phyloP scores from a whole-genome alignment of 2,797 vertebrate genomes.

The Neomorphus geoffroyi region DNA sequence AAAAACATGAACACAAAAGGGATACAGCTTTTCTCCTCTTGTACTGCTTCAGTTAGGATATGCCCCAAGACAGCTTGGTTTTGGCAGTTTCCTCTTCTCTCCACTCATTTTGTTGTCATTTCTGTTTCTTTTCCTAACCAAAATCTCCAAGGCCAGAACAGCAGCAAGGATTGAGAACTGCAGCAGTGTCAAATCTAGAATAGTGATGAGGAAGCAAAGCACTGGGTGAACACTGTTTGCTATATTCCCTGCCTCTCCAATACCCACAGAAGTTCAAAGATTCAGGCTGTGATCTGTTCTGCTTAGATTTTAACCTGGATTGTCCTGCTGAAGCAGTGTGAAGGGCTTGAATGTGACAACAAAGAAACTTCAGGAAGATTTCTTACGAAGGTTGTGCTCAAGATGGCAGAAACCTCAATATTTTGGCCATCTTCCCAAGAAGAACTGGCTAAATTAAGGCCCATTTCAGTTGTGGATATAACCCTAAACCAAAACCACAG shows the following conservation, averaged over 20 bases:
- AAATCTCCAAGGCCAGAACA: neutral
- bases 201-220: neutral
- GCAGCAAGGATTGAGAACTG: neutral
- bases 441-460: constrained; percentile 64
- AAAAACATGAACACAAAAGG: neutral
- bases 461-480: constrained; percentile 58
- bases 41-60: neutral
- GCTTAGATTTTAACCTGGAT: constrained; percentile 1
- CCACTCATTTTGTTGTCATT: neutral
- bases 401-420: constrained; percentile 61
- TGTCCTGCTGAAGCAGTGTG: neutral
- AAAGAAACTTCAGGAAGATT: constrained; percentile 17
- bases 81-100: neutral
- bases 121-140: constrained; percentile 10
- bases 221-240: neutral
- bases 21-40: neutral
- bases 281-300: neutral
- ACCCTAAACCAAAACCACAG: constrained; percentile 63
- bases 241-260: neutral
- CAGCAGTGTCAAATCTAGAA: neutral
- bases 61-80: neutral
- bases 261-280: neutral
- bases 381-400: constrained; percentile 19
- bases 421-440: constrained; percentile 52
- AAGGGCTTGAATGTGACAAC: constrained; percentile 25